These are phyloP conservation scores for Nipponacmea schrenckii DNA, from an alignment of 2,888 invertebrate species.

Conservation along the genomic window DNA sequence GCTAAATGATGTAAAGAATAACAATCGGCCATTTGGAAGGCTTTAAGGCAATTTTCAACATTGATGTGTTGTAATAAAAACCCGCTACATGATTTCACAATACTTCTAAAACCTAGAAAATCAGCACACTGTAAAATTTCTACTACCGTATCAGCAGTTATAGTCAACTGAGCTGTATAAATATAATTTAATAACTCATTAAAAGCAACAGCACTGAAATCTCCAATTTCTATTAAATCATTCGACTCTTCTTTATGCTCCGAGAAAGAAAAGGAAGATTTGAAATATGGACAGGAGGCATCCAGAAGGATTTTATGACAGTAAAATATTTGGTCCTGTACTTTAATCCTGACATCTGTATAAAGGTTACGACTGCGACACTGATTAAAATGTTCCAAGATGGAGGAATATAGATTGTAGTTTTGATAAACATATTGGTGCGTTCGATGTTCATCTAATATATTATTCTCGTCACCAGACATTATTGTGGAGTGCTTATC, in stretches of 20 bases:
- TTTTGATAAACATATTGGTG: conserved; percentile 14
- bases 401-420: background rate
- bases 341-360: conserved; percentile 26
- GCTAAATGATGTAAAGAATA: conserved; percentile 20
- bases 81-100: conserved; percentile 25
- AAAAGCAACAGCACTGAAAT: conserved; percentile 23
- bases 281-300: conserved; percentile 27
- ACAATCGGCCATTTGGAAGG: conserved; percentile 20
- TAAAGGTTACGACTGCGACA: conserved; percentile 21
- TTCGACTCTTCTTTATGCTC: conserved; percentile 6
- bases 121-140: conserved; percentile 28
- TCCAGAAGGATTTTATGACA: conserved; percentile 31
- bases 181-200: conserved; percentile 27
- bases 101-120: conserved; percentile 26
- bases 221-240: conserved; percentile 6
- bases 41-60: conserved; percentile 24
- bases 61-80: conserved; percentile 26
- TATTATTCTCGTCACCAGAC: background rate
- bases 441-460: conserved; percentile 16
- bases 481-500: background rate
- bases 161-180: conserved; percentile 23
- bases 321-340: conserved; percentile 22
- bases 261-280: conserved; percentile 24
- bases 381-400: conserved; percentile 17
- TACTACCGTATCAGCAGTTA: conserved; percentile 23